Percentiles rank a stretch among this genome's conserved stretches.
phyloP scores from a whole-genome alignment of 2,888 invertebrate species.

The Abrostola triplasia region DNA sequence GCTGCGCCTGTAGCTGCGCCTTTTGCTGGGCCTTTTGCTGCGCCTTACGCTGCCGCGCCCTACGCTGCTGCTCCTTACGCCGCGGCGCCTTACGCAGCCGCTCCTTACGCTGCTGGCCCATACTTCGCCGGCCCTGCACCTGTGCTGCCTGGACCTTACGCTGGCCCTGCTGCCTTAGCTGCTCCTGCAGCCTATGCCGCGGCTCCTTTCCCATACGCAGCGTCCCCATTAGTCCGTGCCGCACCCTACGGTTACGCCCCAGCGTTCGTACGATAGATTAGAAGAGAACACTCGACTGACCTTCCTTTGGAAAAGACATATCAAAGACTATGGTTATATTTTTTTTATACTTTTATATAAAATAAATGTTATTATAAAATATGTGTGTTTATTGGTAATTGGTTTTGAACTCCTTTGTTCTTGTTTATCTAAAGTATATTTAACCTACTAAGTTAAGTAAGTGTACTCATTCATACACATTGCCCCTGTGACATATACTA shows the following conservation, averaged over 20 bases:
- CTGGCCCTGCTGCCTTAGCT: conserved; percentile 62
- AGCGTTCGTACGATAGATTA: conserved; percentile 84
- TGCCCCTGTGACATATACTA: too few species aligned
- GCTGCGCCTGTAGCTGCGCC: conserved; percentile 66
- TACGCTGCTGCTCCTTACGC: conserved; percentile 65
- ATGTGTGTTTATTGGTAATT: conserved; percentile 17
- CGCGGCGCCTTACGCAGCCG: conserved; percentile 59
- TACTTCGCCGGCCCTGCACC: conserved; percentile 59
- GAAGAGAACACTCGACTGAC: conserved; percentile 75
- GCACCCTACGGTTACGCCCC: conserved; percentile 60
- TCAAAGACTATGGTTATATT: conserved; percentile 55
- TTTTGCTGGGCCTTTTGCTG: conserved; percentile 51
- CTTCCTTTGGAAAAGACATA: conserved; percentile 75
- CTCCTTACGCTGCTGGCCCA: conserved; percentile 48
- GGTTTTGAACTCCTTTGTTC: background rate
- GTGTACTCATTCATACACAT: too few species aligned
- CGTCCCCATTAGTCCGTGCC: conserved; percentile 45
- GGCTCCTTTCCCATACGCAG: conserved; percentile 56
- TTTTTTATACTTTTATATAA: conserved; percentile 57
- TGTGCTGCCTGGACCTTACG: conserved; percentile 51
- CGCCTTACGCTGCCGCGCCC: conserved; percentile 53
- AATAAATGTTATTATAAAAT: conserved; percentile 48
- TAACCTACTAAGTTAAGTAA: too few species aligned
- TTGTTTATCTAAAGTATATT: background rate
- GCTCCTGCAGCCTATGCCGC: conserved; percentile 58